phyloP scores from a whole-genome alignment of 2,888 invertebrate genomes.

The Bembecia ichneumoniformis region DNA sequence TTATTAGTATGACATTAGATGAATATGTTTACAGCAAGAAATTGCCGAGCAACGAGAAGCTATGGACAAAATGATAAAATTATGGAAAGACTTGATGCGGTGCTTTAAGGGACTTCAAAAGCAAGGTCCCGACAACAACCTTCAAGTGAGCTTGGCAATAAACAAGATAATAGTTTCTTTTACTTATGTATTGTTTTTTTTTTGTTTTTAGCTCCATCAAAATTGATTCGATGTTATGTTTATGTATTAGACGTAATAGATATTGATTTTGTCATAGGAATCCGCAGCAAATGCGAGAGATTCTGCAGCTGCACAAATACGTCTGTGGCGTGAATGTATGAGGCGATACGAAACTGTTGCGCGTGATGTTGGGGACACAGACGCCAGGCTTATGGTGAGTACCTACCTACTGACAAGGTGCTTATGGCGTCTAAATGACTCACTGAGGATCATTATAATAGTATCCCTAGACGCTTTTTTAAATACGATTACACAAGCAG shows the following conservation, averaged over 20 bases:
- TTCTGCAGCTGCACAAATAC: slow-evolving; percentile 53
- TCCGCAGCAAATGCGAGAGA: slow-evolving; percentile 41
- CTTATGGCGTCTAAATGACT: no score
- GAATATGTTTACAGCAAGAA: slow-evolving; percentile 44
- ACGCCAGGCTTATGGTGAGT: slow-evolving; percentile 56
- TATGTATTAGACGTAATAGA: no score
- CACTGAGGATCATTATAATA: no score
- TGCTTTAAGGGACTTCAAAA: slow-evolving; percentile 54
- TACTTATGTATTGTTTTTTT: no score
- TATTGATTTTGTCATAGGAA: slow-evolving; percentile 24
- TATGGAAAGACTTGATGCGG: slow-evolving; percentile 64
- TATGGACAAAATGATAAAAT: slow-evolving; percentile 67
- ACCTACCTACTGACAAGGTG: background rate
- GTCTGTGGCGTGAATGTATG: slow-evolving; percentile 65
- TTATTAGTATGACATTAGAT: background rate
- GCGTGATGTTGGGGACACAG: slow-evolving; percentile 62
- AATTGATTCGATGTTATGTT: no score
- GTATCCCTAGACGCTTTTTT: no score
- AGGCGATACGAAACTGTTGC: slow-evolving; percentile 62
- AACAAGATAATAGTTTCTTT: no score
- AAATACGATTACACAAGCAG: no score
- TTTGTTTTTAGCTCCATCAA: no score
- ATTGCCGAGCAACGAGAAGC: slow-evolving; percentile 60
- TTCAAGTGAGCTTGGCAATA: slow-evolving; percentile 25
- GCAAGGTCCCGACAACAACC: slow-evolving; percentile 34